Evolutionary conservation across 2,888 invertebrate genomes (phyloP).

Genomic region (Parasteatoda lunata): DNA sequence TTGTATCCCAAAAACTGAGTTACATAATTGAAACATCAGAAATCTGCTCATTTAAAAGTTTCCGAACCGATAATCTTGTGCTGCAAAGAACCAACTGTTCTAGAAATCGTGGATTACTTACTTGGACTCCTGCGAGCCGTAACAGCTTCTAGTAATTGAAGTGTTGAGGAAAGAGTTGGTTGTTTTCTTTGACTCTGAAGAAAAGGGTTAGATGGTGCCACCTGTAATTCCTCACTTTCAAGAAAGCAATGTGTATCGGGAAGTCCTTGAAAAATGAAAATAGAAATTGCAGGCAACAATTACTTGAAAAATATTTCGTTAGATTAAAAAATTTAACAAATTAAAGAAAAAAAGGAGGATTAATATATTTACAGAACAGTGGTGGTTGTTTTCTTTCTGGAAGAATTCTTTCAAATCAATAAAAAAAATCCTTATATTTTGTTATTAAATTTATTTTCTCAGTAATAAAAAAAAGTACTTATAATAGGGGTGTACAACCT

Average conservation of each 20-base stretch:
- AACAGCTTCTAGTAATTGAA: slow-evolving; percentile 67
- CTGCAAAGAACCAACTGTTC: too few relatives aligned
- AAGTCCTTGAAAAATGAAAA: slow-evolving; percentile 35
- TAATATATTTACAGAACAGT: too few relatives aligned
- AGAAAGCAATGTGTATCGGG: slow-evolving; percentile 56
- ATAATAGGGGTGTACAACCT: too few relatives aligned
- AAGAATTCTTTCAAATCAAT: too few relatives aligned
- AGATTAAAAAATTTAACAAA: too few relatives aligned
- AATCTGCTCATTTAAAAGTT: neutral
- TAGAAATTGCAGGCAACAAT: too few relatives aligned
- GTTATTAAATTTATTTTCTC: too few relatives aligned
- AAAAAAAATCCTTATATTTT: too few relatives aligned
- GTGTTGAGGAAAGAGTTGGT: slow-evolving; percentile 55
- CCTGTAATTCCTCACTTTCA: slow-evolving; percentile 65
- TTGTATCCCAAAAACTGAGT: neutral
- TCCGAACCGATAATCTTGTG: neutral
- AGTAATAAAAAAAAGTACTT: too few relatives aligned
- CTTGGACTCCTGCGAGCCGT: slow-evolving; percentile 69
- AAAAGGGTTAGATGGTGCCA: slow-evolving; percentile 67
- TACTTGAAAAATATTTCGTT: too few relatives aligned
- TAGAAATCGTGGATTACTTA: neutral
- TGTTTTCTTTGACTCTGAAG: slow-evolving; percentile 67
- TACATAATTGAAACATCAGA: slow-evolving; percentile 14
- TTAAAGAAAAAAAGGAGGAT: too few relatives aligned
- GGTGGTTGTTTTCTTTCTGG: too few relatives aligned